phyloP scores from a whole-genome alignment of 1,140 invertebrate genomes.

The Heliconius himera region DNA sequence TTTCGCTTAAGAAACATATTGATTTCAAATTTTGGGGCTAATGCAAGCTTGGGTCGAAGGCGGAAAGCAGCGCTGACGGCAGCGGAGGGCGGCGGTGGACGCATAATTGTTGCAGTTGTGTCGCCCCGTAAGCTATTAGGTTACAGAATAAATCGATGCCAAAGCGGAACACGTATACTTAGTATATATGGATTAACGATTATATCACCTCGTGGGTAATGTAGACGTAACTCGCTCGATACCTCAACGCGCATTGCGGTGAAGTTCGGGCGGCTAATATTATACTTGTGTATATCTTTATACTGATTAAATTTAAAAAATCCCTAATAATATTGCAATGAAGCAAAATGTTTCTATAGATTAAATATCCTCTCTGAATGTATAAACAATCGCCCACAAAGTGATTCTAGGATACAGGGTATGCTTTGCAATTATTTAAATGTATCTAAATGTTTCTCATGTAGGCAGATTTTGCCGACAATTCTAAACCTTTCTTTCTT shows the following conservation, averaged over 20 bases:
- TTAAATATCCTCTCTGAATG: constrained; percentile 75
- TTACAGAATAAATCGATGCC: constrained; percentile 76
- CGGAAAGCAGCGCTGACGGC: constrained; percentile 41
- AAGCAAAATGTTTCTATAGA: constrained; percentile 73
- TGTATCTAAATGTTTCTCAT: constrained; percentile 85
- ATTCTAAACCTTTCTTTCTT: constrained; percentile 57
- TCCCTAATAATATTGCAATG: constrained; percentile 71
- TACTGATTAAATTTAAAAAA: constrained; percentile 76
- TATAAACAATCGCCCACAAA: constrained; percentile 83
- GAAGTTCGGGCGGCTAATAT: constrained; percentile 60
- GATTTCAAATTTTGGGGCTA: background rate
- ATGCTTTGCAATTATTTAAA: constrained; percentile 88
- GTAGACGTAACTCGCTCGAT: constrained; percentile 66
- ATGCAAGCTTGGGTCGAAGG: constrained; percentile 42
- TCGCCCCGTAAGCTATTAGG: constrained; percentile 58
- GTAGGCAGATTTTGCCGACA: constrained; percentile 71
- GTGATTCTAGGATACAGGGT: constrained; percentile 88
- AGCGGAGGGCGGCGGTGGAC: constrained; percentile 39
- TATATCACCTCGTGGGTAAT: constrained; percentile 76
- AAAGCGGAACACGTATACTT: constrained; percentile 78
- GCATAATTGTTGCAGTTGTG: constrained; percentile 25
- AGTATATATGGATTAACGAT: constrained; percentile 75
- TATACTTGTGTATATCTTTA: constrained; percentile 74
- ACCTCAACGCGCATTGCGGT: constrained; percentile 46
- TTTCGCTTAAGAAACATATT: background rate